phyloP scores from a whole-genome alignment of 2,113 vertebrate species.

The Barnardius zonarius region DNA sequence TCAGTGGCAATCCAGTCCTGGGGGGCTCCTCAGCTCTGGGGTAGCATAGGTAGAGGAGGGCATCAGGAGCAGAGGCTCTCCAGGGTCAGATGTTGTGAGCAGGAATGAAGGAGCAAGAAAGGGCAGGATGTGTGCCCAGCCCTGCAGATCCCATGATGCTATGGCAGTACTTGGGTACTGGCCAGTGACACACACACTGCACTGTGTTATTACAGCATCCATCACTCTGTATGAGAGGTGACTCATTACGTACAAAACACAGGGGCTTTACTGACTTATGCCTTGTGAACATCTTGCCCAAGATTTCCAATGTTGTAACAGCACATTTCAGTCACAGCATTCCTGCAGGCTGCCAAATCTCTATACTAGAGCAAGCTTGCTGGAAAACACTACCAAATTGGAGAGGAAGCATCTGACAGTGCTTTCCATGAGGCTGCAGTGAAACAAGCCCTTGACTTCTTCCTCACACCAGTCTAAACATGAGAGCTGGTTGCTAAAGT shows the following conservation, averaged over 20 bases:
- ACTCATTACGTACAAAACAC: background rate
- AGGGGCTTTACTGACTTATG: background rate
- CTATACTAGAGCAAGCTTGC: background rate
- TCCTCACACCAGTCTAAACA: background rate
- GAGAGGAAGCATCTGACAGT: background rate
- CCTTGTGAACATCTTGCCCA: background rate
- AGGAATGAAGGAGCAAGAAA: background rate
- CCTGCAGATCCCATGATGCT: background rate
- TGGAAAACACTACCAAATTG: background rate
- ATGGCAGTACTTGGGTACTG: background rate
- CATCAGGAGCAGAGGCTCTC: background rate
- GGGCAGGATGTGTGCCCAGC: background rate
- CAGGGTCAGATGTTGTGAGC: background rate
- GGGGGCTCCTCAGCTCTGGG: background rate
- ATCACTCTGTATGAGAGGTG: background rate
- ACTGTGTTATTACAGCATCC: background rate
- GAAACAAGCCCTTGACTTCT: background rate
- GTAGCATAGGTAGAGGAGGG: background rate
- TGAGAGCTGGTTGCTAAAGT: background rate
- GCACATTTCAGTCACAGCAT: background rate
- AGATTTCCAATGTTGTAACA: background rate
- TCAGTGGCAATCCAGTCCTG: too few relatives aligned
- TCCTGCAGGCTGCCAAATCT: background rate
- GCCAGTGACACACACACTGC: rapidly evolving
- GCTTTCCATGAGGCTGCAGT: background rate